Evolutionary conservation across 2,797 vertebrate genomes (phyloP).

Genomic region (Odontamblyopus lacepedii): DNA sequence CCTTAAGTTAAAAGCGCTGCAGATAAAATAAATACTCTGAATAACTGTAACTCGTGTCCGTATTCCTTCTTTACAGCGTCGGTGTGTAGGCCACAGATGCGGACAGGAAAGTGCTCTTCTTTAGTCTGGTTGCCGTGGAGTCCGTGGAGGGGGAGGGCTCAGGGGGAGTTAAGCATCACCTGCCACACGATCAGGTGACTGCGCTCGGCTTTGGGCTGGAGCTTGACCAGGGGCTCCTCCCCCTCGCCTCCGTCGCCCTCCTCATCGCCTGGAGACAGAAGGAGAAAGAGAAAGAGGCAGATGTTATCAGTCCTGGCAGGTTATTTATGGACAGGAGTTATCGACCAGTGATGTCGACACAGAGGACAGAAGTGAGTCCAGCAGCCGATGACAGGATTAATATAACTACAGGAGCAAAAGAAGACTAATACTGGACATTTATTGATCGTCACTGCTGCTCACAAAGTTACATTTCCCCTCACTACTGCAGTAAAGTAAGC

Average conservation of each 20-base stretch:
- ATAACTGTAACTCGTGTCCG: slow-evolving; percentile 5
- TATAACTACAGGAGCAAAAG: too few species aligned
- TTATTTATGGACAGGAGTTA: too few species aligned
- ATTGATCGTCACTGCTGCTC: too few species aligned
- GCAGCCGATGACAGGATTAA: too few species aligned
- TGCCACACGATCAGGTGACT: slow-evolving; percentile 99
- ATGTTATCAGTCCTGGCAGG: too few species aligned
- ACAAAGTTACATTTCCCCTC: too few species aligned
- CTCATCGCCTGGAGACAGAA: slow-evolving; percentile 85
- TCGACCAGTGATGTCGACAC: too few species aligned
- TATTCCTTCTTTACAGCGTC: slow-evolving; percentile 4
- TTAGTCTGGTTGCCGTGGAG: slow-evolving; percentile 17
- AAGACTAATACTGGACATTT: too few species aligned
- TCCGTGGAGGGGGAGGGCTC: slow-evolving; percentile 46
- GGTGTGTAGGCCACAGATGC: background rate
- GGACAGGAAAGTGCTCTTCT: slow-evolving; percentile 54
- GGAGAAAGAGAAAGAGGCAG: background rate
- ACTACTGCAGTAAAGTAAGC: too few species aligned
- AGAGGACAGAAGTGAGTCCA: too few species aligned
- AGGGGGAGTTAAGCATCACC: slow-evolving; percentile 82
- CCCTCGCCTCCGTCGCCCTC: slow-evolving; percentile 84
- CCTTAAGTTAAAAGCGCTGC: background rate
- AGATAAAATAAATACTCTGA: background rate
- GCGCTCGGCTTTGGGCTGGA: slow-evolving; percentile 94
- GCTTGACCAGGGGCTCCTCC: slow-evolving; percentile 82